Evolutionary conservation across 2,797 vertebrate genomes (phyloP).

Genomic region (Acanthornis magna): DNA sequence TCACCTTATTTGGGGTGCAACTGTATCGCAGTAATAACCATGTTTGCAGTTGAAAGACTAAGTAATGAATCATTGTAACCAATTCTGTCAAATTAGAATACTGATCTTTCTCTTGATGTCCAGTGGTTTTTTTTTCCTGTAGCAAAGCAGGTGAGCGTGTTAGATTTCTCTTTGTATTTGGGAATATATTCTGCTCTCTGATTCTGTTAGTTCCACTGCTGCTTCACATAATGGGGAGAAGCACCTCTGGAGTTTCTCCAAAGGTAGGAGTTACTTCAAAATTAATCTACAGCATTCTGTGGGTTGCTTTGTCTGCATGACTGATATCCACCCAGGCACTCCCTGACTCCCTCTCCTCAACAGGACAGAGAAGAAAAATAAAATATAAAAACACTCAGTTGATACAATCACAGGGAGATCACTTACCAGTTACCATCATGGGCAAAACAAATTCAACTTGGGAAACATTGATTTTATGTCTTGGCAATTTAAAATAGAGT

Average conservation of each 20-base stretch:
- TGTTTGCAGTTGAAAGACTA: not conserved
- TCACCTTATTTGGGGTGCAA: not conserved
- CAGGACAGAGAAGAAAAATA: not conserved
- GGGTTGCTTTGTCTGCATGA: not conserved
- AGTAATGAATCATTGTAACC: not conserved
- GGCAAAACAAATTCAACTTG: not conserved
- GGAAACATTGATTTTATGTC: not conserved
- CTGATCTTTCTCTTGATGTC: not conserved
- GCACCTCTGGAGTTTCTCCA: not conserved
- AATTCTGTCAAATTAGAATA: not conserved
- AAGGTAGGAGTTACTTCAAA: not conserved
- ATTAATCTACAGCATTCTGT: not conserved
- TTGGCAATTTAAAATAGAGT: not conserved
- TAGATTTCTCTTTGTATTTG: not conserved
- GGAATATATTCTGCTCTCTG: not conserved
- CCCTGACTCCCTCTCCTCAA: not conserved
- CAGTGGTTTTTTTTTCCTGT: not conserved
- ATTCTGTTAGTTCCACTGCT: not conserved
- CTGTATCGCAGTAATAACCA: not conserved
- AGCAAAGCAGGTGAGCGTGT: not conserved
- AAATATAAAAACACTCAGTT: not conserved
- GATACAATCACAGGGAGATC: not conserved
- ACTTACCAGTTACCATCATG: accelerated
- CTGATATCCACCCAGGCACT: not conserved
- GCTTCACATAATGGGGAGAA: not conserved